These are phyloP conservation scores for Distichodus sexfasciatus DNA, from an alignment of 2,797 vertebrate species.

Conservation along the genomic window DNA sequence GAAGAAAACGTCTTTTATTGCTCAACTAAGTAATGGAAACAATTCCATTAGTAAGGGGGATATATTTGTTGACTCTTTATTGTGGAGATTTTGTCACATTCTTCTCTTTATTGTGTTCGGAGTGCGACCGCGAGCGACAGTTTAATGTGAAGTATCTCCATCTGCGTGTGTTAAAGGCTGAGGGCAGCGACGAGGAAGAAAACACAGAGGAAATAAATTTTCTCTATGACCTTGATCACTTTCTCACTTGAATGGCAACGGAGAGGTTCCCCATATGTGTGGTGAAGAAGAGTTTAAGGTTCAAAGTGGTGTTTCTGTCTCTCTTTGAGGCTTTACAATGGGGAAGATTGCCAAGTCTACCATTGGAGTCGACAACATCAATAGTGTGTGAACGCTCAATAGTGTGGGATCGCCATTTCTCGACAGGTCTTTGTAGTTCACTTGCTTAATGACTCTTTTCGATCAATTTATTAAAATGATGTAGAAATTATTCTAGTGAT, in stretches of 20 bases:
- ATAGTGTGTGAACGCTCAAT: no score
- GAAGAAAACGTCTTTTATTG: constrained; percentile 43
- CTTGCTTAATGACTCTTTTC: no score
- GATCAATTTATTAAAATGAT: no score
- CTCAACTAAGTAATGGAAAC: constrained; percentile 51
- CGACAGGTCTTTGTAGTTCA: no score
- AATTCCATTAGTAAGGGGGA: constrained; percentile 41
- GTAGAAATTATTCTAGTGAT: no score
- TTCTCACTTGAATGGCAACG: neutral
- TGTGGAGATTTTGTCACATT: constrained; percentile 44
- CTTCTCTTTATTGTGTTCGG: constrained; percentile 48
- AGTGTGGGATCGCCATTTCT: no score
- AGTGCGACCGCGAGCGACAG: constrained; percentile 41
- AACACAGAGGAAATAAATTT: constrained; percentile 18
- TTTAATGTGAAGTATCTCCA: constrained; percentile 46
- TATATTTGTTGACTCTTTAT: constrained; percentile 42
- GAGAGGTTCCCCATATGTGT: neutral
- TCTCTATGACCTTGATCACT: constrained; percentile 14
- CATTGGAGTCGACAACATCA: neutral
- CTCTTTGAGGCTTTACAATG: no score
- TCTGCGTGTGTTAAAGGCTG: constrained; percentile 29
- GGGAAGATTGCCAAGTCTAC: neutral
- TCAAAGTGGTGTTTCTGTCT: constrained; percentile 9
- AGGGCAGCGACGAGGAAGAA: constrained; percentile 29
- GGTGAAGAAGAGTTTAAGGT: constrained; percentile 25